Percentiles rank a stretch among this genome's conserved stretches.
Evolutionary conservation across 2,797 vertebrate species (phyloP).

Genomic region (Gobionotothen gibberifrons): DNA sequence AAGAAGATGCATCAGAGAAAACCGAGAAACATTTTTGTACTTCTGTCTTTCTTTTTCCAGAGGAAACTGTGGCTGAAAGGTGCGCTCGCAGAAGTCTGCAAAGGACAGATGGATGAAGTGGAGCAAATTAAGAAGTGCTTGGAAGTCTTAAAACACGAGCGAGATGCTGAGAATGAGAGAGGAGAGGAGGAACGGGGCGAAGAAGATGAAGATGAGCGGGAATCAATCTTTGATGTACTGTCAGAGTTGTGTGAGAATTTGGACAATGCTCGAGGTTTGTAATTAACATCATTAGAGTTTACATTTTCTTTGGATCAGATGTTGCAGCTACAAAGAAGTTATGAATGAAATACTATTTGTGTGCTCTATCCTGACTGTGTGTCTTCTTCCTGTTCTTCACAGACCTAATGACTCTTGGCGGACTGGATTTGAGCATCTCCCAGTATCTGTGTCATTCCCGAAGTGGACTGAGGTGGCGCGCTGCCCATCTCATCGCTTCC

Average conservation of each 20-base stretch:
- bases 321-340: background rate
- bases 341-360: background rate
- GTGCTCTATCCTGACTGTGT: background rate
- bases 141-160: constrained; percentile 69
- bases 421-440: constrained; percentile 88
- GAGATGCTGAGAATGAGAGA: constrained; percentile 28
- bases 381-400: constrained; percentile 1
- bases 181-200: constrained; percentile 71
- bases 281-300: background rate
- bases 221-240: constrained; percentile 86
- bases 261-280: constrained; percentile 85
- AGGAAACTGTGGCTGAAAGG: constrained; percentile 88
- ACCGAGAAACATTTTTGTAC: background rate
- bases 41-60: constrained; percentile 64
- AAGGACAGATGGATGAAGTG: constrained; percentile 89
- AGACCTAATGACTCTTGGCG: constrained; percentile 92
- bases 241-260: constrained; percentile 88
- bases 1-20: background rate
- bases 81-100: constrained; percentile 86
- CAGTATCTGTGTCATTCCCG: constrained; percentile 84
- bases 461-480: constrained; percentile 88
- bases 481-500: constrained; percentile 88
- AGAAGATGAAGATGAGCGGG: constrained; percentile 73
- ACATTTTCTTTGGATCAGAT: background rate
- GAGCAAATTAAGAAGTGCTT: constrained; percentile 91